A percentile compares a stretch with the other conserved stretches of the same genome.
Evolutionary conservation across 2,797 vertebrate genomes (phyloP).

Genomic region (Babyrousa celebensis): DNA sequence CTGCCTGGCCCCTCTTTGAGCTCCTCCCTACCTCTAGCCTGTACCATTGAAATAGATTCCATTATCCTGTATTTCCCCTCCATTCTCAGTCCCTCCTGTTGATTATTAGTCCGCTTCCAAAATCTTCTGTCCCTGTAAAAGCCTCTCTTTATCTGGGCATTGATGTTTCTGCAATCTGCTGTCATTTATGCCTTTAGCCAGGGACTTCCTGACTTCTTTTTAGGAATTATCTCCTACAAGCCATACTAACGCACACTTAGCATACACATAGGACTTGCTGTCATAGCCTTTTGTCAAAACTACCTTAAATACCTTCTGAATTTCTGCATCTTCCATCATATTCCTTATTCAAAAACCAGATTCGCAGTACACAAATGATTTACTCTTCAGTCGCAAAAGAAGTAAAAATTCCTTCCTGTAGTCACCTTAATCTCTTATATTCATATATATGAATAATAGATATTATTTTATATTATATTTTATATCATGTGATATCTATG

Average conservation of each 20-base stretch:
- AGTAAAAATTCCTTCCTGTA: not conserved
- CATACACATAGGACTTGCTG: not conserved
- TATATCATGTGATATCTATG: not conserved
- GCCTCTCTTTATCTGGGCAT: not conserved
- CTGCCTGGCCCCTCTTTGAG: not conserved
- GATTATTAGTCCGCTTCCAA: not conserved
- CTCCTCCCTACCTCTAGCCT: not conserved
- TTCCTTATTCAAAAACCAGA: not conserved
- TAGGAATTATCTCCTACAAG: not conserved
- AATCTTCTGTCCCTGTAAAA: not conserved
- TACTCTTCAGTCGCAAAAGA: not conserved
- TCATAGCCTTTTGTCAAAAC: not conserved
- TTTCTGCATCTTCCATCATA: not conserved
- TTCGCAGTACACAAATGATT: not conserved
- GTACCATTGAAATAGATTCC: not conserved
- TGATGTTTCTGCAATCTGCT: not conserved
- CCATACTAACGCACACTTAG: not conserved
- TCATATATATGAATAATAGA: not conserved
- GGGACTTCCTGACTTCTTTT: not conserved
- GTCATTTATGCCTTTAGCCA: not conserved
- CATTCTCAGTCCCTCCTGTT: not conserved
- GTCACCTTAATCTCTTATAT: not conserved
- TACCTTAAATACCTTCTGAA: not conserved
- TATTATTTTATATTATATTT: not conserved
- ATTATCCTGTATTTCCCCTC: not conserved